phyloP scores from a whole-genome alignment of 2,113 vertebrate species.

The Microtus richardsoni region DNA sequence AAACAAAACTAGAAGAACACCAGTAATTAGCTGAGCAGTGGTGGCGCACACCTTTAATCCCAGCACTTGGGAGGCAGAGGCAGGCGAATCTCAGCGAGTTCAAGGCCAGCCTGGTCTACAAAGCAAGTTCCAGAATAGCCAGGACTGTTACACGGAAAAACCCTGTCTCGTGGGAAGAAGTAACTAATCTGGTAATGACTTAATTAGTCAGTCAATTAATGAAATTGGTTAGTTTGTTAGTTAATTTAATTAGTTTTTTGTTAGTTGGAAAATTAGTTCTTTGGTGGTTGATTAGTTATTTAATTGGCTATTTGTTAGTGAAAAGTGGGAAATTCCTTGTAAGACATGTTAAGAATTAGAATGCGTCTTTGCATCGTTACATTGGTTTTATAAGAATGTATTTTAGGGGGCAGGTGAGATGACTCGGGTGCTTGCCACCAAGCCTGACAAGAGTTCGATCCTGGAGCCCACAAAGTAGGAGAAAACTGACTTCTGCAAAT shows the following conservation, averaged over 20 bases:
- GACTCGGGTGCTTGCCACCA: neutral
- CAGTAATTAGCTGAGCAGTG: no score
- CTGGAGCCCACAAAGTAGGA: no score
- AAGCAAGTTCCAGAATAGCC: no score
- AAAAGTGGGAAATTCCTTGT: neutral
- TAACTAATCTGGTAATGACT: neutral
- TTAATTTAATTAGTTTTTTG: neutral
- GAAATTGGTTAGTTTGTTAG: neutral
- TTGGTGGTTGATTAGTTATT: neutral
- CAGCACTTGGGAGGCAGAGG: no score
- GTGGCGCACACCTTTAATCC: no score
- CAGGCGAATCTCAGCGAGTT: no score
- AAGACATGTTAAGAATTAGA: neutral
- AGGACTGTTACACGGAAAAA: no score
- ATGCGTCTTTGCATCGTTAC: neutral
- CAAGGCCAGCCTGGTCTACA: no score
- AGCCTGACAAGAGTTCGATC: neutral
- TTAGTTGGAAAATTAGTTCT: neutral
- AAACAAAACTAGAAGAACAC: neutral
- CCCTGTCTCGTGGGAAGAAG: no score
- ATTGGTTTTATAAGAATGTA: neutral
- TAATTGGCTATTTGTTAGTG: neutral
- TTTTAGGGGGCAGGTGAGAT: neutral
- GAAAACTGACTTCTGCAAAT: neutral
- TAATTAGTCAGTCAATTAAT: neutral